These are phyloP conservation scores for Lerema accius DNA, from an alignment of 1,140 invertebrate genomes.

Conservation along the genomic window DNA sequence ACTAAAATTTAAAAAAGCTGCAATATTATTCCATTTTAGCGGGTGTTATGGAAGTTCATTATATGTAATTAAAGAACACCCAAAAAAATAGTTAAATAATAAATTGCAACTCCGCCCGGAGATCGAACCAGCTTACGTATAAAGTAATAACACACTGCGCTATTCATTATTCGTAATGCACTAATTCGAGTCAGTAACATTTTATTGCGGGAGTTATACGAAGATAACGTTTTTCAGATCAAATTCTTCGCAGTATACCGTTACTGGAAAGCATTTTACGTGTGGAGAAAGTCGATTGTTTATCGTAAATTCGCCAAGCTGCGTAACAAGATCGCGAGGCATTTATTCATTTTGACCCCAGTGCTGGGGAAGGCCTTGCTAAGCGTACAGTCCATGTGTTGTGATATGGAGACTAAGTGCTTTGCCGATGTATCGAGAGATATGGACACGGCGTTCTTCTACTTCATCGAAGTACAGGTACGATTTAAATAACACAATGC, in stretches of 20 bases:
- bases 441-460: conserved; percentile 85
- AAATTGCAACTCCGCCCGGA: no score
- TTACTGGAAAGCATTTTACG: conserved; percentile 92
- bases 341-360: conserved; percentile 89
- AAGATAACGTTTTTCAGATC: conserved; percentile 81
- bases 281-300: conserved; percentile 90
- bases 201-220: no score
- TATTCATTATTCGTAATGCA: no score
- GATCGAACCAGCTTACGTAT: no score
- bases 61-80: no score
- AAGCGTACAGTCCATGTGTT: conserved; percentile 87
- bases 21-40: no score
- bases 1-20: no score
- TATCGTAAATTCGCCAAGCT: conserved; percentile 86
- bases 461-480: conserved; percentile 87
- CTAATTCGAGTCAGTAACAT: no score
- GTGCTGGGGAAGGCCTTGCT: conserved; percentile 87
- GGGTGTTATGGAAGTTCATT: no score
- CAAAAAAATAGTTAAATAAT: no score
- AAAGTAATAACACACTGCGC: no score
- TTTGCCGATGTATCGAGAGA: conserved; percentile 83
- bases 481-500: conserved; percentile 2
- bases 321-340: conserved; percentile 84
- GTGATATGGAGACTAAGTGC: conserved; percentile 84
- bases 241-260: conserved; percentile 88